A percentile compares a stretch with the other conserved stretches of the same genome.
These are phyloP conservation scores for Dendrocopos noguchii DNA, from an alignment of 2,113 vertebrate species.

Conservation along the genomic window DNA sequence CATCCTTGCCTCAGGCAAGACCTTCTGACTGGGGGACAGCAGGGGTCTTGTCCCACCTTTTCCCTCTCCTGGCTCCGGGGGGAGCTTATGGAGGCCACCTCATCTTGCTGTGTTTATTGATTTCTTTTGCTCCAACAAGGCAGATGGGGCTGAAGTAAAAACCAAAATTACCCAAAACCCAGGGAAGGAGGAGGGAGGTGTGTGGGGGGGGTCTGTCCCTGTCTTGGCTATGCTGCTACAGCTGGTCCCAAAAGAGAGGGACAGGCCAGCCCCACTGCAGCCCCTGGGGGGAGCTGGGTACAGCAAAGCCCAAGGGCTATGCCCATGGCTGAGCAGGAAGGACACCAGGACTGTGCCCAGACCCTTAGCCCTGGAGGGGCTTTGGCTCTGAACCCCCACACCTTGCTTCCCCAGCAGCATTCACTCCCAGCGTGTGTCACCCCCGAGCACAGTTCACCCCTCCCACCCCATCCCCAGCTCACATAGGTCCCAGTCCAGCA, in stretches of 20 bases:
- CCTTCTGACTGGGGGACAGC: rapidly evolving
- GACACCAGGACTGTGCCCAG: rapidly evolving
- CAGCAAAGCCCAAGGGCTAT: neutral
- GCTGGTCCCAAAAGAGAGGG: neutral
- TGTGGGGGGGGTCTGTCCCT: neutral
- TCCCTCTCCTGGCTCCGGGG: neutral
- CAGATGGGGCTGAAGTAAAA: slow-evolving; percentile 43
- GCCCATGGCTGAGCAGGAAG: neutral
- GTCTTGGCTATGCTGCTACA: neutral
- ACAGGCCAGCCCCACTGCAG: neutral
- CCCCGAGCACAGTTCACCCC: neutral
- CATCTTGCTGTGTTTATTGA: slow-evolving; percentile 50
- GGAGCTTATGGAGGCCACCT: neutral
- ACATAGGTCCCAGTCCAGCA: slow-evolving; percentile 29
- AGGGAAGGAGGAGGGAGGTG: neutral
- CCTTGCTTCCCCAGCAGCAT: neutral
- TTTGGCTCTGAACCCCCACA: neutral
- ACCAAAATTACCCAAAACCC: neutral
- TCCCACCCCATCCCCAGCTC: neutral
- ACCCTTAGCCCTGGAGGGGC: neutral
- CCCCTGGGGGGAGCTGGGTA: neutral
- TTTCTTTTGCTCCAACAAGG: slow-evolving; percentile 51
- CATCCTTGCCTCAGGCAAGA: neutral
- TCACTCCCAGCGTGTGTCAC: rapidly evolving
- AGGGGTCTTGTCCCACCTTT: neutral